Conservation (phyloP, 2,113 vertebrate genomes). For the Theristicus caerulescens region DNA sequence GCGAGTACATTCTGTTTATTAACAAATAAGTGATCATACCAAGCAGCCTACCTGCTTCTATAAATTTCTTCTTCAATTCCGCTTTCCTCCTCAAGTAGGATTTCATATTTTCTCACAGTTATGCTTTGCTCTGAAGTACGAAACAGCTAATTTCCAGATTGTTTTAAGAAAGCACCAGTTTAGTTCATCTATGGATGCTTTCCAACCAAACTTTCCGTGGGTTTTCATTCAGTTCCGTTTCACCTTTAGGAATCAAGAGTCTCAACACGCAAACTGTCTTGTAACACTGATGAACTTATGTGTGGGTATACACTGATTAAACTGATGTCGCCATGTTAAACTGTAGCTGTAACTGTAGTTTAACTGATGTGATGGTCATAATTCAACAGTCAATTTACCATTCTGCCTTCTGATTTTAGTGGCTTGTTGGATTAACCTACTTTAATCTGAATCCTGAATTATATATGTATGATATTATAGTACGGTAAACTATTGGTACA, state of each 20-base stretch:
- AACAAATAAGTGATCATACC: neutral
- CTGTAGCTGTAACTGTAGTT: neutral
- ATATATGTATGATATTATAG: neutral
- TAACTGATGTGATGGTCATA: neutral
- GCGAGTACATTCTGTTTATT: neutral
- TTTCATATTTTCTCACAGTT: neutral
- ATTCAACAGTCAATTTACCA: neutral
- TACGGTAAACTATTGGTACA: neutral
- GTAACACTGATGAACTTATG: neutral
- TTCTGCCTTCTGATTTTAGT: neutral
- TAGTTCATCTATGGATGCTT: neutral
- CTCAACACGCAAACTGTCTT: neutral
- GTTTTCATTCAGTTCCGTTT: neutral
- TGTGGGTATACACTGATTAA: neutral
- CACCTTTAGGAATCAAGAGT: neutral
- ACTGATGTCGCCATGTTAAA: neutral
- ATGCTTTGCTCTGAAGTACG: neutral
- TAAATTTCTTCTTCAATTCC: neutral
- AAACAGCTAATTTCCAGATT: neutral
- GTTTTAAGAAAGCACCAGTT: neutral
- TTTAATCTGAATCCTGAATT: neutral
- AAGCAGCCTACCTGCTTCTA: neutral
- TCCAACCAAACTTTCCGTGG: neutral
- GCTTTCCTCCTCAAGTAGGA: neutral
- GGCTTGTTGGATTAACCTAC: neutral